Percentiles rank a stretch among this genome's conserved stretches.
Conservation (phyloP, 2,888 invertebrate species). For the Tipula vernalis region DNA sequence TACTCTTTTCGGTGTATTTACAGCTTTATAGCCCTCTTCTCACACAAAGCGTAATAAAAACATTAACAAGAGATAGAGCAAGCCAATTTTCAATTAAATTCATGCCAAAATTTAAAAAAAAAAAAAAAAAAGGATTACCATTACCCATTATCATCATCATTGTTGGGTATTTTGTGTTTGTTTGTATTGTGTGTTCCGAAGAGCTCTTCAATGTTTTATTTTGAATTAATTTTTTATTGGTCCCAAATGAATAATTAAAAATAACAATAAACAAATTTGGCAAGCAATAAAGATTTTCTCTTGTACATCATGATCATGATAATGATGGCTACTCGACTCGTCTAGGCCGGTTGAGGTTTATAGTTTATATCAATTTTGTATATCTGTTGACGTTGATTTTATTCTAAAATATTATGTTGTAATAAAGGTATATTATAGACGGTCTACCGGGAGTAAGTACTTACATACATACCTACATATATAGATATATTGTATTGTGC, state of each 20-base stretch:
- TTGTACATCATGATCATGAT: neutral
- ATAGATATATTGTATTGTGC: neutral
- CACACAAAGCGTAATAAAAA: neutral
- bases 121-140: neutral
- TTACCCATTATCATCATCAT: neutral
- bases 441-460: neutral
- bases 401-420: neutral
- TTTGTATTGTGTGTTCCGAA: neutral
- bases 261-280: neutral
- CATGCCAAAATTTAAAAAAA: neutral
- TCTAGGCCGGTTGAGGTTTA: neutral
- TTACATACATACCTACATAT: neutral
- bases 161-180: neutral
- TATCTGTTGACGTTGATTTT: neutral
- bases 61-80: neutral
- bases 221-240: neutral
- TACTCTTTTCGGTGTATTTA: neutral
- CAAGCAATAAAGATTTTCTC: neutral
- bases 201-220: neutral
- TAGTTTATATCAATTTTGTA: neutral
- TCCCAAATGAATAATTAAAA: neutral
- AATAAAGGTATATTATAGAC: neutral
- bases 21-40: neutral
- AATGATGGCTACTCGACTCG: neutral
- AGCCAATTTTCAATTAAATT: neutral